These are phyloP conservation scores for Acronicta psi DNA, from an alignment of 2,888 invertebrate species.

Conservation along the genomic window DNA sequence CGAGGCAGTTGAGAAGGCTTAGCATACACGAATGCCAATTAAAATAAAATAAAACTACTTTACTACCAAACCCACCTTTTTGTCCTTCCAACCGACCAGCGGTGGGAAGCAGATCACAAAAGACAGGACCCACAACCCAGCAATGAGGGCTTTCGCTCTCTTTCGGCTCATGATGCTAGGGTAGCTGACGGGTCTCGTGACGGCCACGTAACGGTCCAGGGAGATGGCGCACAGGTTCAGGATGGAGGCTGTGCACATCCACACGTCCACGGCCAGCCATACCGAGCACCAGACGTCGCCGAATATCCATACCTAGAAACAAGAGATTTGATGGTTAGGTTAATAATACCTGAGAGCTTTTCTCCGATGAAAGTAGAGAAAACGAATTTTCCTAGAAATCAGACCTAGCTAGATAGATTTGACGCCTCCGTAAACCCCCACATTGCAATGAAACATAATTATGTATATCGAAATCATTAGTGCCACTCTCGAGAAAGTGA, in stretches of 20 bases:
- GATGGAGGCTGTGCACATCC: slow-evolving; percentile 99
- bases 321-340: neutral
- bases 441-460: too few relatives aligned
- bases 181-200: slow-evolving; percentile 98
- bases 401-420: too few relatives aligned
- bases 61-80: slow-evolving; percentile 79
- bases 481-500: too few relatives aligned
- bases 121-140: slow-evolving; percentile 97
- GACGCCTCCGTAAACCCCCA: too few relatives aligned
- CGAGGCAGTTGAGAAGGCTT: too few relatives aligned
- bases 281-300: slow-evolving; percentile 98
- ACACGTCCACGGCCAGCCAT: slow-evolving; percentile 99
- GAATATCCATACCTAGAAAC: slow-evolving; percentile 96
- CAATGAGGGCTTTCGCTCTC: slow-evolving; percentile 95
- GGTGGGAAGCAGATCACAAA: slow-evolving; percentile 99
- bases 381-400: too few relatives aligned
- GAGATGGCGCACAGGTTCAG: slow-evolving; percentile 98
- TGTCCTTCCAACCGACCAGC: slow-evolving; percentile 96
- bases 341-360: too few relatives aligned
- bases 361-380: too few relatives aligned
- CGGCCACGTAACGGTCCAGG: slow-evolving; percentile 98
- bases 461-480: too few relatives aligned
- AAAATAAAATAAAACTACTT: too few relatives aligned
- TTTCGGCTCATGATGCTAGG: slow-evolving; percentile 96
- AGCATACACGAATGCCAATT: too few relatives aligned